A percentile compares a stretch with the other conserved stretches of the same genome.
phyloP scores from a whole-genome alignment of 1,140 invertebrate species.

The Chlorops oryzae region DNA sequence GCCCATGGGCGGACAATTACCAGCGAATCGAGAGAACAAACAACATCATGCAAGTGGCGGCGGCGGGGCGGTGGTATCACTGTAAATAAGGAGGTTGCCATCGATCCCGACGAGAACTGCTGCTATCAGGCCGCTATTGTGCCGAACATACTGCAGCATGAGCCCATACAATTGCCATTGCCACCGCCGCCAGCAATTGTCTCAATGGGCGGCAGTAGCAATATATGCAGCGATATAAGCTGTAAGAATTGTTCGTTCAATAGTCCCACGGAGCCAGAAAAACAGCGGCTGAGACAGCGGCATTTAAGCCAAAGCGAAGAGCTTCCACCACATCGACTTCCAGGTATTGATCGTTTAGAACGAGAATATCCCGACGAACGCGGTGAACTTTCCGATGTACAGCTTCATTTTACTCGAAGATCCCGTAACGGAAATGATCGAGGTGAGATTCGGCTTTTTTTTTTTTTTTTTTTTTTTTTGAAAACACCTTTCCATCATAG shows the following conservation, averaged over 20 bases:
- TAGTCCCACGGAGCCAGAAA: conserved; percentile 20
- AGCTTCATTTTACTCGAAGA: too few relatives aligned
- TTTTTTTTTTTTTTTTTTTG: too few relatives aligned
- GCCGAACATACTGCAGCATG: conserved; percentile 8
- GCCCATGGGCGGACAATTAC: too few relatives aligned
- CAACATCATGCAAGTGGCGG: conserved; percentile 28
- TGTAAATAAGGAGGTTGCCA: conserved; percentile 45
- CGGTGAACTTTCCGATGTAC: background rate
- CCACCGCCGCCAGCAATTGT: conserved; percentile 11
- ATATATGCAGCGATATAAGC: conserved; percentile 37
- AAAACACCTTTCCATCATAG: too few relatives aligned
- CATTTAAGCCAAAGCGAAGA: conserved; percentile 30
- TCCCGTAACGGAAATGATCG: too few relatives aligned
- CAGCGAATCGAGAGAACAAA: too few relatives aligned
- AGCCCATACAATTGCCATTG: conserved; percentile 8
- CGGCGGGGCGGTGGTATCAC: conserved; percentile 30
- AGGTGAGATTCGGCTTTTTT: too few relatives aligned
- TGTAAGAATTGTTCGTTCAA: conserved; percentile 34
- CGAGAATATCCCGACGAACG: conserved; percentile 8
- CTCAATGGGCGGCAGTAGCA: too few relatives aligned
- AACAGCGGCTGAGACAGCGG: conserved; percentile 20
- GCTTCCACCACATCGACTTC: conserved; percentile 8
- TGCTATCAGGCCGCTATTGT: conserved; percentile 26
- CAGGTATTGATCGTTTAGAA: conserved; percentile 1
- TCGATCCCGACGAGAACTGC: conserved; percentile 45